Conservation (phyloP, 1,140 invertebrate genomes). For the Augochlora pura region DNA sequence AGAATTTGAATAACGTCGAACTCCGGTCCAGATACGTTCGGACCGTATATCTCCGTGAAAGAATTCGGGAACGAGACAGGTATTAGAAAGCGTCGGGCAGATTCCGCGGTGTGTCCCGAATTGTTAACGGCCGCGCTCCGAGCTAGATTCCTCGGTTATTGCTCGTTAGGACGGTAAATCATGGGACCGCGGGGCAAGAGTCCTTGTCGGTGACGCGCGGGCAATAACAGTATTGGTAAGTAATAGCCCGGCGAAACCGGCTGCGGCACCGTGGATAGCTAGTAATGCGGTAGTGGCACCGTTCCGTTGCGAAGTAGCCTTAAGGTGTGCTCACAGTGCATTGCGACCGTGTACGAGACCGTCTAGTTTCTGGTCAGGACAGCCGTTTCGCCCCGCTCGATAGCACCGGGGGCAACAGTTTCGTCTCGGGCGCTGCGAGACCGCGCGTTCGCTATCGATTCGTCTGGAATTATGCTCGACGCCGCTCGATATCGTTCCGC, state of each 20-base stretch:
- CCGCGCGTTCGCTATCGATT: slow-evolving; percentile 27
- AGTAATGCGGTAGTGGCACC: slow-evolving; percentile 26
- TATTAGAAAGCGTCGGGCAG: no score
- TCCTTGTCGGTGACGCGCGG: slow-evolving; percentile 3
- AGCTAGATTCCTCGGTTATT: not conserved
- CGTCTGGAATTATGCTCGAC: slow-evolving; percentile 16
- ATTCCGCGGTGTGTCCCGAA: no score
- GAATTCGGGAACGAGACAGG: no score
- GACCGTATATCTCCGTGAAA: no score
- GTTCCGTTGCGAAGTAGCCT: slow-evolving; percentile 29
- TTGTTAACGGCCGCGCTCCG: no score
- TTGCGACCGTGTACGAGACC: no score
- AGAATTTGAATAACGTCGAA: no score
- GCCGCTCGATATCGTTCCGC: slow-evolving; percentile 23
- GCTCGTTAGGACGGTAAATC: slow-evolving; percentile 30
- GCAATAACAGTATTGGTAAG: slow-evolving; percentile 40
- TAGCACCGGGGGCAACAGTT: not conserved
- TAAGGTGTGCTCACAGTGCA: slow-evolving; percentile 32
- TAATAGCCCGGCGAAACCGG: slow-evolving; percentile 28
- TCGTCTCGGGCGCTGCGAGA: not conserved
- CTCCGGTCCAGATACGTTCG: no score
- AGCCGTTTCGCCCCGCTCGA: no score
- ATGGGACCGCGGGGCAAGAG: not conserved
- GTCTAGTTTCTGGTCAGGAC: no score
- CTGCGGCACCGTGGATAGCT: slow-evolving; percentile 5